A percentile compares a stretch with the other conserved stretches of the same genome.
phyloP scores from a whole-genome alignment of 2,797 vertebrate genomes.

The Glossophaga mutica region DNA sequence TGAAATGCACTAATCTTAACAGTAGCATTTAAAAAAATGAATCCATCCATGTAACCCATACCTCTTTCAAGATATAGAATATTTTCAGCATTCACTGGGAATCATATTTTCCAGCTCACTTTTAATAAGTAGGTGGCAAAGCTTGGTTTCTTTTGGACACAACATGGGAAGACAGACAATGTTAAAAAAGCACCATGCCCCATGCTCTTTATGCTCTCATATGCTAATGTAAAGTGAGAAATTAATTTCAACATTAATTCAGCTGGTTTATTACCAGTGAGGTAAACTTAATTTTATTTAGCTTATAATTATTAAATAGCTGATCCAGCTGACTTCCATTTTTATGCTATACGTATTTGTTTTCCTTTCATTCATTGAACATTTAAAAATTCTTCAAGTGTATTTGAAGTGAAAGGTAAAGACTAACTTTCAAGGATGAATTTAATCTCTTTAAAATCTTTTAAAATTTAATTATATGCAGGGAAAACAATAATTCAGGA shows the following conservation, averaged over 20 bases:
- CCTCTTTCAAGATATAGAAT: neutral
- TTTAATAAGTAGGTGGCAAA: neutral
- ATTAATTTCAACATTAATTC: neutral
- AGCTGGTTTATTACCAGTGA: neutral
- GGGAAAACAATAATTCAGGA: conserved; percentile 2
- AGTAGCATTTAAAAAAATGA: neutral
- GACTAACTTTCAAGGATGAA: neutral
- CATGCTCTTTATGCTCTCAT: neutral
- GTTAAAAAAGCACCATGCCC: neutral
- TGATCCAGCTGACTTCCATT: neutral
- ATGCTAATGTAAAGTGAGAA: neutral
- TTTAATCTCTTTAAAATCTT: neutral
- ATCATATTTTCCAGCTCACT: neutral
- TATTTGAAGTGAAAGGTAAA: conserved; percentile 18
- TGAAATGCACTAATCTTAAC: neutral
- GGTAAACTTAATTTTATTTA: neutral
- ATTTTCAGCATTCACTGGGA: neutral
- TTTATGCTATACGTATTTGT: neutral
- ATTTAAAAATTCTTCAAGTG: neutral
- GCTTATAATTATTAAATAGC: neutral
- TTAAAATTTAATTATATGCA: neutral
- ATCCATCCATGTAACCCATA: neutral
- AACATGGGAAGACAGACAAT: neutral
- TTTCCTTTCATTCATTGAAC: neutral
- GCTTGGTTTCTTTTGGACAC: neutral